These are phyloP conservation scores for Actinia tenebrosa DNA, from an alignment of 64 coral and sea anemone genomes.

Conservation along the genomic window DNA sequence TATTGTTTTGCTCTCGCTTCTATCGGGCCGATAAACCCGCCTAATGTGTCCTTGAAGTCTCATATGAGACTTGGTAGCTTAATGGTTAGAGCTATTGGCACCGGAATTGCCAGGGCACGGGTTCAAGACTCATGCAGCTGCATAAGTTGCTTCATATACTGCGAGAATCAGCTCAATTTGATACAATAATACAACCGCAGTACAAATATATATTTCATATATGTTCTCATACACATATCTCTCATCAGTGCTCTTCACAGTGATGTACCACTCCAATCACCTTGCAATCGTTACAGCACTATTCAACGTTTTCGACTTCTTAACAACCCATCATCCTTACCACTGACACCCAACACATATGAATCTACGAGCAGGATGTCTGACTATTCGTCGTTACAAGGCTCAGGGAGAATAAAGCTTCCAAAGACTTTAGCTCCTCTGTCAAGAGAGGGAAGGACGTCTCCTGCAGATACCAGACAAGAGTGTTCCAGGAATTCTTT, in stretches of 20 bases:
- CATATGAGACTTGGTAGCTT: too few relatives aligned
- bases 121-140: too few relatives aligned
- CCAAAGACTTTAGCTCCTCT: neutral
- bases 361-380: neutral
- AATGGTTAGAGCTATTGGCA: too few relatives aligned
- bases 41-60: too few relatives aligned
- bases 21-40: too few relatives aligned
- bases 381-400: neutral
- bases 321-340: neutral
- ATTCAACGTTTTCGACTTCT: conserved; percentile 1
- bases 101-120: too few relatives aligned
- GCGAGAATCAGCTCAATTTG: neutral
- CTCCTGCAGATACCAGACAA: neutral
- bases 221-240: neutral
- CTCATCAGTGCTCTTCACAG: conserved; percentile 9
- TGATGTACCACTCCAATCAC: neutral
- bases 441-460: neutral
- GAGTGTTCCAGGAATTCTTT: neutral
- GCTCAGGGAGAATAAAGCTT: neutral
- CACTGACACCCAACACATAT: neutral
- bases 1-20: too few relatives aligned
- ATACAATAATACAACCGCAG: neutral
- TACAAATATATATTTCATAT: too few relatives aligned
- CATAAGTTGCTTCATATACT: too few relatives aligned
- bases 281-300: neutral